Evolutionary conservation across 2,888 invertebrate genomes (phyloP).

Genomic region (Scaptomyza parva): DNA sequence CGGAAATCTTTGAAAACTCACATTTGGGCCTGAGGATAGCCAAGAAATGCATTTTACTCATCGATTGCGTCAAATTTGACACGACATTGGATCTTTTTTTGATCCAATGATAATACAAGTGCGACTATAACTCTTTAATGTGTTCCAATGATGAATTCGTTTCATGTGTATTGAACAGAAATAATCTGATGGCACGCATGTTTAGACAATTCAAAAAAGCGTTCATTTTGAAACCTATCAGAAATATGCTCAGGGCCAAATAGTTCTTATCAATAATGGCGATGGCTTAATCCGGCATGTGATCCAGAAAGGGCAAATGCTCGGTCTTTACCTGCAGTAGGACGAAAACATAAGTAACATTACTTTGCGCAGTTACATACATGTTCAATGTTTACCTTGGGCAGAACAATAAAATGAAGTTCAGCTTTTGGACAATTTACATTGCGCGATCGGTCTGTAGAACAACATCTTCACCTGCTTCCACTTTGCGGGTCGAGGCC

Average conservation of each 20-base stretch:
- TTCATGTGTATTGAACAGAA: constrained; percentile 31
- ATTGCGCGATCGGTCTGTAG: constrained; percentile 41
- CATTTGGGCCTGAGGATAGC: background rate
- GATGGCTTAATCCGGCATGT: constrained; percentile 34
- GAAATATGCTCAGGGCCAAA: constrained; percentile 13
- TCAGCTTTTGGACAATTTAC: constrained; percentile 24
- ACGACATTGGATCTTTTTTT: background rate
- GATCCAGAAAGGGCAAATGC: constrained; percentile 31
- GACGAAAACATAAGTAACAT: background rate
- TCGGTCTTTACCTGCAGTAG: constrained; percentile 14
- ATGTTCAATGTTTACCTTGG: constrained; percentile 28
- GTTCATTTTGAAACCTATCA: constrained; percentile 40
- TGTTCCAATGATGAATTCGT: constrained; percentile 39
- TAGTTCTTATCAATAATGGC: constrained; percentile 12
- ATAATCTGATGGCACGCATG: constrained; percentile 52
- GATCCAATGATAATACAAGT: constrained; percentile 38
- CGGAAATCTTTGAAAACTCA: background rate
- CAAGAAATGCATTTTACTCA: constrained; percentile 6
- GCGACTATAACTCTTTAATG: constrained; percentile 38
- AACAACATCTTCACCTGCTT: constrained; percentile 26
- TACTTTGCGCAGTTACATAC: constrained; percentile 34
- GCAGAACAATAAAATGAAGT: constrained; percentile 39
- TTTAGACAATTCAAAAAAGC: constrained; percentile 43
- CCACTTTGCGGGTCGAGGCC: constrained; percentile 27
- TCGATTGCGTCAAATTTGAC: background rate